Evolutionary conservation across 2,888 invertebrate species (phyloP), one percentile per base, ranked within the genome.

Genomic region (Eristalis tenax): DNA sequence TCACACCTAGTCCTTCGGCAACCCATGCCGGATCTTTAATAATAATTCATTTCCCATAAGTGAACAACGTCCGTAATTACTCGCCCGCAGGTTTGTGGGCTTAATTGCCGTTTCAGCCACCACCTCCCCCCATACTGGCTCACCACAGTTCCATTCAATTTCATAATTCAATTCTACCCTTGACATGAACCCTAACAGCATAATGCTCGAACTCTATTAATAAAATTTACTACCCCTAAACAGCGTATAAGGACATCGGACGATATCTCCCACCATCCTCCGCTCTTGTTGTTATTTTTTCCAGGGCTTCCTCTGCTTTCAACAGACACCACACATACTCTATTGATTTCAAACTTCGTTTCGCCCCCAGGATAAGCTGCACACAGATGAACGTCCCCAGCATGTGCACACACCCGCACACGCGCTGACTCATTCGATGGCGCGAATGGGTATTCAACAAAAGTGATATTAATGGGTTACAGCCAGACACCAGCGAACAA

Each of bases 401-500:
- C 23, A 40, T 8, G 18, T 35, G 28, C 15, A 23, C 11, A 23
- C 26, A 59, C 23, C 15, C 61, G 32, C 22, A 13, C 61, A 28
- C 13, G 6, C 40, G 43, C 40, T 32, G 28, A 61, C 15, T 22
- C 75, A 40, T 38, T 15, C 22, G 22, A 38, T 18, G 66, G n/a
- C 32, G 50, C 26, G 61, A 57, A 40, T 57, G 50, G 66, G 65
- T 40, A 57, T 78, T 71, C 78, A 43, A 78, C 78, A 61, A 83
- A 86, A 86, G 74, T 75, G 74, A 75, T 78, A 86, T 83, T 78
- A 83, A 86, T 86, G 83, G 86, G 78, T 75, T 83, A 86, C 74
- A 78, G 78, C 78, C 86, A 86, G 83, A 86, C 83, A 75, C 82
- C 82, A 83, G 43, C 70, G 66, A 78, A 86, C 83, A 86, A 86